Evolutionary conservation across 2,888 invertebrate species (phyloP), one percentile per base, ranked within the genome.

Genomic region (Acholoe squamosa): DNA sequence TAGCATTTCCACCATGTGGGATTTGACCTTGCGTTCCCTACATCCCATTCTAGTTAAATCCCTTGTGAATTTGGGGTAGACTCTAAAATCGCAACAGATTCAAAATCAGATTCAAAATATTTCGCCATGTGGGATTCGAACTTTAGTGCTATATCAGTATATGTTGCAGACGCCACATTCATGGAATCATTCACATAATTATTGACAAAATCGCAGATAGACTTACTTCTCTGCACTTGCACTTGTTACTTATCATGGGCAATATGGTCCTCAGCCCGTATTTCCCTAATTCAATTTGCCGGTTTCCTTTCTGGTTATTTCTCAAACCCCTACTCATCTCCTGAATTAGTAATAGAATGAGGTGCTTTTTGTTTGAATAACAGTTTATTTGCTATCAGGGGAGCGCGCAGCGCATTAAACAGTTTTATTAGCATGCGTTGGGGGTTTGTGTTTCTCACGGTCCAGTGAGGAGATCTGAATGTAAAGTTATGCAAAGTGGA

Each of bases 361-460:
- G 43, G 43, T 43, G 3, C 25, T 28, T 71, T 71, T 28, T 25
- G 71, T 25, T 0, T 28, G 71, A n/a, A 22, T 71, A 3, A n/a
- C 14, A 1, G 28, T 61, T 71, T 71, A 71, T 71, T 71, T 71
- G 71, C 71, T 71, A 71, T 25, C 71, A 43, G 31, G 71, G 71
- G 25, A 71, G 28, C 71, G 25, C 71, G 71, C 5, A 71, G 25
- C 31, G 28, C 31, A 28, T 71, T 71, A 71, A 71, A 71, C 25
- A 71, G 71, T 25, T 22, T 71, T 25, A 71, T 71, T 71, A 71
- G 71, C 31, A n/a, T 25, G 25, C 71, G 28, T 28, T 22, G 14
- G 3, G 31, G 25, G 7, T 5, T 28, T 25, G 3, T 71, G 71
- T 71, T 28, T 25, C 31, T 28, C 71, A 25, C 71, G 25, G 14